These are phyloP conservation scores for Acestrorhynchus altus DNA, from an alignment of 2,797 vertebrate genomes.

Conservation along the genomic window DNA sequence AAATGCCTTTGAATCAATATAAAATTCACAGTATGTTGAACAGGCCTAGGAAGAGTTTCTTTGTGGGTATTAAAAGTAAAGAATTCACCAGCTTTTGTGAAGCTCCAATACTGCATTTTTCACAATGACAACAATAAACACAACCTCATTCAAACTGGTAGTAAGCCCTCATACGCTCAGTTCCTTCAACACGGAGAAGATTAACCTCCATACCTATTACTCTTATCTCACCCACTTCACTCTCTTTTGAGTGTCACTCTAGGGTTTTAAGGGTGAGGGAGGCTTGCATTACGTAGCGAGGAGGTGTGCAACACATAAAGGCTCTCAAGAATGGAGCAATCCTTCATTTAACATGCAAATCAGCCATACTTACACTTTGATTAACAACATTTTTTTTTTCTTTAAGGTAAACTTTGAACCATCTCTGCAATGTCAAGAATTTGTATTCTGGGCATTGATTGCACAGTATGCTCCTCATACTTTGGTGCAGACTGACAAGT, in stretches of 20 bases:
- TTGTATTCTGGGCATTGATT: no score
- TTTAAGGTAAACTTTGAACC: no score
- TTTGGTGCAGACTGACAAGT: no score
- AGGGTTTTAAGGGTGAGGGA: not conserved
- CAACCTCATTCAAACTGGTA: not conserved
- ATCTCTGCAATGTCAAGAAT: no score
- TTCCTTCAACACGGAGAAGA: not conserved
- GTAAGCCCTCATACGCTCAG: not conserved
- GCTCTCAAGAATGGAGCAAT: not conserved
- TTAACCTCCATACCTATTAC: slow-evolving; percentile 17
- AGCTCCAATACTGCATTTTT: not conserved
- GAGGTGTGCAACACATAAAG: not conserved
- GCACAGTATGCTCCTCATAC: no score
- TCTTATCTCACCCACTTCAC: not conserved
- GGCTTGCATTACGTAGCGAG: not conserved
- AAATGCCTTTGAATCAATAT: not conserved
- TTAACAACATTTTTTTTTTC: not conserved
- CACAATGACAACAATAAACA: not conserved
- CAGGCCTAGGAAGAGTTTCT: not conserved
- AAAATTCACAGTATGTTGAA: not conserved
- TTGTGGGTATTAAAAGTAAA: not conserved
- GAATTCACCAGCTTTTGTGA: not conserved
- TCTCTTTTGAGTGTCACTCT: not conserved
- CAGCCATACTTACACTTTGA: not conserved
- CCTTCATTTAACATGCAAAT: not conserved